Base-by-base conservation (phyloP, 1,140 invertebrate species). In the Eurosta solidaginis region DNA sequence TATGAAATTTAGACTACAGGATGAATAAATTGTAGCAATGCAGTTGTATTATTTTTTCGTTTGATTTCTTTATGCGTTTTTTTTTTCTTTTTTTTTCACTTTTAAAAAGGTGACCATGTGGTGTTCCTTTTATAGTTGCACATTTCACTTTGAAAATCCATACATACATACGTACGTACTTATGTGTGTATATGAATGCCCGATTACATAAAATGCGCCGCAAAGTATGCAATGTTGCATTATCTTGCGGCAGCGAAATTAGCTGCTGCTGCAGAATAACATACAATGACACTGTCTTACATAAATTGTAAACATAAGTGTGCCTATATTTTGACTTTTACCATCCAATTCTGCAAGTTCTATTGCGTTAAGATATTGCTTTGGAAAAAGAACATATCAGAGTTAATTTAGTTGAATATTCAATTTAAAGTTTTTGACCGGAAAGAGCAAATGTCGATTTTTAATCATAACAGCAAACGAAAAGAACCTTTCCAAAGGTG, bases 191-290 rank as follows among this genome's bases (percentile, higher is more conserved):
- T 25, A n/a, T 29, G 27, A 12, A 63, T 36, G 33, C n/a, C 6
- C 33, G 59, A 40, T 20, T 17, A 68, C 40, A 40, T 20, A 6
- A 9, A 68, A 40, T 2, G 33, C 59, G 59, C 59, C 59, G 33
- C 59, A 68, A 68, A 68, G 59, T 68, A 68, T 68, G 59, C 59
- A 68, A 68, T 22, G 9, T 17, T 42, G 33, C 59, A 68, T 7
- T 59, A 25, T 59, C 12, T 6, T 17, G 27, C 12, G 14, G 54
- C 12, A 40, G 59, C 29, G 22, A 47, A 1, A 17, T 2, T 2
- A 2, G 1, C 33, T 12, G 27, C 9, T 2, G 7, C 29, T n/a
- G 5, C 4, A 14, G 33, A n/a, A n/a, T n/a, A n/a, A n/a, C n/a
- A n/a, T n/a, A n/a, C n/a, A n/a, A n/a, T n/a, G n/a, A n/a, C n/a